Percentiles rank a stretch among this genome's conserved stretches.
Evolutionary conservation across 1,140 invertebrate genomes (phyloP).

Genomic region (Brachionus koreanus): DNA sequence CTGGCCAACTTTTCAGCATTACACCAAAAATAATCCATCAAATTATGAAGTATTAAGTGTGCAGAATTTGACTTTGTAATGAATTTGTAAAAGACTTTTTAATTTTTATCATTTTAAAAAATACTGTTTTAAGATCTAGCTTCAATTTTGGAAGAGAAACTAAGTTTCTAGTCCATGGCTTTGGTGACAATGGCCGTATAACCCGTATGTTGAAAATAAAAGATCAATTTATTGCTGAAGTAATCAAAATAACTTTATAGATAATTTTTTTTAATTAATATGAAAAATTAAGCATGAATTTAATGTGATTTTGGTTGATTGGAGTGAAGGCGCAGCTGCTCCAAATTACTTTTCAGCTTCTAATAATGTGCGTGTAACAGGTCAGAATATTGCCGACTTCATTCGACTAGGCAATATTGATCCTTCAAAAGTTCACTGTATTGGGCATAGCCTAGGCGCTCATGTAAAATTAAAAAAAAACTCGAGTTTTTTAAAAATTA

Average conservation of each 20-base stretch:
- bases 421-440: slow-evolving; percentile 64
- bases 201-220: slow-evolving; percentile 49
- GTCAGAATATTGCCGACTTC: slow-evolving; percentile 73
- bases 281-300: background rate
- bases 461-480: slow-evolving; percentile 62
- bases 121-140: background rate
- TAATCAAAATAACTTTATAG: background rate
- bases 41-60: background rate
- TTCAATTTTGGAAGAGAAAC: background rate
- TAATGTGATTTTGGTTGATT: slow-evolving; percentile 36
- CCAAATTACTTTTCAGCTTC: slow-evolving; percentile 66
- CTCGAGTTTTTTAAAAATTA: background rate
- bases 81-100: too few species aligned
- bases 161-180: slow-evolving; percentile 33
- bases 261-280: background rate
- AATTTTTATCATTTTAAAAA: background rate
- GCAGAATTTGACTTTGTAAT: slow-evolving; percentile 35
- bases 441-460: slow-evolving; percentile 85
- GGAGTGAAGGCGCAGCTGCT: slow-evolving; percentile 17
- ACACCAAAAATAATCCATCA: slow-evolving; percentile 2
- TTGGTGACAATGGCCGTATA: slow-evolving; percentile 16
- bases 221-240: slow-evolving; percentile 48
- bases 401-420: slow-evolving; percentile 45
- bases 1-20: slow-evolving; percentile 33
- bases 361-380: slow-evolving; percentile 71